Base-by-base conservation (phyloP, 1,140 invertebrate species). In the Pantala flavescens region DNA sequence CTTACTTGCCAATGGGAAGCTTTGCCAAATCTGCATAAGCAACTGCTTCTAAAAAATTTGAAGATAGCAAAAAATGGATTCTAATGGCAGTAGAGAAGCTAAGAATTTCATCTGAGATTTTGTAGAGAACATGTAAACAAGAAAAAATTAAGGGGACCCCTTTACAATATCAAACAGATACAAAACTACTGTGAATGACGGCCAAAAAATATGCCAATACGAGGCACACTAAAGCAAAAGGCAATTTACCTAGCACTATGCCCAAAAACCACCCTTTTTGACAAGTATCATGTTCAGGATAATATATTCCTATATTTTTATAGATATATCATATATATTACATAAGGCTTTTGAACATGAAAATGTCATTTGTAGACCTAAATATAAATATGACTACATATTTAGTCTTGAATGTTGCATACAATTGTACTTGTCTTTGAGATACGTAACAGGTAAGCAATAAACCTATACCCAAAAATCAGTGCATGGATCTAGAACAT, bases 351-450 rank as follows among this genome's bases (percentile, higher is more conserved):
- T 36, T n/a, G 42, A 72, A 72, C 24, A 72, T 28, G 24, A 36
- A 72, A 72, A 36, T 24, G 28, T 24, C 28, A 71, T 71, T 19
- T 36, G 71, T 72, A 21, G n/a, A 24, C 16, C 23, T 71, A n/a
- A 28, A 72, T 72, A 72, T 42, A 36, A 72, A 72, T n/a, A 28
- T 36, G 19, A 72, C 71, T 72, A 72, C 71, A 28, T 24, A 72
- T 72, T 72, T 72, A 42, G 42, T 72, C 42, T 71, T 72, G 28
- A 71, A 28, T 24, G n/a, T 72, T 72, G 71, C 71, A 72, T 72
- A 72, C 71, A 24, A 72, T 72, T 72, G 71, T 72, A 72, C 71
- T 72, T 72, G 71, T 72, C 71, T 36, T 42, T 24, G 24, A 72
- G 11, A 28, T 72, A 72, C 19, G n/a, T 11, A 72, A 72, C 24